phyloP scores from a whole-genome alignment of 2,888 invertebrate species.

The Tetragnatha montana region DNA sequence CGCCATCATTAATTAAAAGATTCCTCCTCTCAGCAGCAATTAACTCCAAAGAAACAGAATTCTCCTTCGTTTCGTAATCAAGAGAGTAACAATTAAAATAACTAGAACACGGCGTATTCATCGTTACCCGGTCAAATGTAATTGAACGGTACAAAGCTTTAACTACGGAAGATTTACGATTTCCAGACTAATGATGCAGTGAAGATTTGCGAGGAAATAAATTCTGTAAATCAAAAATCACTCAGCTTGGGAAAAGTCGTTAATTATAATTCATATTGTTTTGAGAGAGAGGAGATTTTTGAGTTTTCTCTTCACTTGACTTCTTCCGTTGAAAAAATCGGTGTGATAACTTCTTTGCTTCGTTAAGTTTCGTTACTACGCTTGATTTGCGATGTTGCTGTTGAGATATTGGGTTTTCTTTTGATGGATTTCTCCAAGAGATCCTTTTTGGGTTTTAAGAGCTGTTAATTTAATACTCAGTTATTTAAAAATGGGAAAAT shows the following conservation, averaged over 20 bases:
- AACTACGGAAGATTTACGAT: background rate
- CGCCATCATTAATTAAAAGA: background rate
- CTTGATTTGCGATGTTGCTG: too few relatives aligned
- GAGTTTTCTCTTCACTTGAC: background rate
- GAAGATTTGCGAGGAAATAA: background rate
- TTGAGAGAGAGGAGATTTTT: background rate
- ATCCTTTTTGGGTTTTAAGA: too few relatives aligned
- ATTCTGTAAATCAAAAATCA: background rate
- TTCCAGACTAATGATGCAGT: background rate
- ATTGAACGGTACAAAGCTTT: background rate
- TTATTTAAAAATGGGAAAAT: too few relatives aligned
- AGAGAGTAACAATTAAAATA: background rate
- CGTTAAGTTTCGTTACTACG: too few relatives aligned
- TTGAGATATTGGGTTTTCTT: too few relatives aligned
- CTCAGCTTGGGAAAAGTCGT: constrained; percentile 7
- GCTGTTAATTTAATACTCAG: too few relatives aligned
- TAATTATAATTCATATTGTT: constrained; percentile 15
- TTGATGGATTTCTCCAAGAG: too few relatives aligned
- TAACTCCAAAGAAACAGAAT: background rate
- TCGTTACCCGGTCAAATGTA: background rate
- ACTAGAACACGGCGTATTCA: background rate
- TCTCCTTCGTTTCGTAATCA: background rate
- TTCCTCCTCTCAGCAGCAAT: background rate
- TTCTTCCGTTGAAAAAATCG: background rate
- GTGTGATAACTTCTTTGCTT: background rate